These are phyloP conservation scores for Linnaemya tessellans DNA, from an alignment of 2,888 invertebrate genomes.

Conservation along the genomic window DNA sequence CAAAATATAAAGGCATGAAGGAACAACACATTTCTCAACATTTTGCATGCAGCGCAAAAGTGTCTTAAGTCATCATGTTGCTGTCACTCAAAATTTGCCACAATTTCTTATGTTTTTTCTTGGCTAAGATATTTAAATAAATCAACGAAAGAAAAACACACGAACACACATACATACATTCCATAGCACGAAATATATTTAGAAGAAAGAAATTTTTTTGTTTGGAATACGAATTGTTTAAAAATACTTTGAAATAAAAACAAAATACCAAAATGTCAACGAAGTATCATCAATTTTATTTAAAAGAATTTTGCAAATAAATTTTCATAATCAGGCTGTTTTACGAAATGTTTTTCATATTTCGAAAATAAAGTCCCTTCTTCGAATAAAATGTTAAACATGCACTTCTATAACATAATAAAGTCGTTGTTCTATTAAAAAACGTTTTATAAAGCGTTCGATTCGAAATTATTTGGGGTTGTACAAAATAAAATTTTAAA, in stretches of 20 bases:
- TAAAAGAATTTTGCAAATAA: conserved; percentile 13
- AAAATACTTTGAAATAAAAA: conserved; percentile 18
- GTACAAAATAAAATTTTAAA: too few relatives aligned
- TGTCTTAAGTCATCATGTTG: conserved; percentile 66
- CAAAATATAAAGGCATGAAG: conserved; percentile 18
- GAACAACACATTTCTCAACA: conserved; percentile 37
- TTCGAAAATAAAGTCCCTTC: too few relatives aligned
- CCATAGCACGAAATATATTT: conserved; percentile 14
- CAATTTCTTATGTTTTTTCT: conserved; percentile 37
- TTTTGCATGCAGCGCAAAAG: conserved; percentile 58
- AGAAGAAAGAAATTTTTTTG: background rate
- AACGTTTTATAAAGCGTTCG: too few relatives aligned
- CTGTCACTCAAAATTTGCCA: conserved; percentile 69
- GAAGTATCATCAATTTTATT: conserved; percentile 48
- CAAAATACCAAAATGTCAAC: conserved; percentile 40
- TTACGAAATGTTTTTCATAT: background rate
- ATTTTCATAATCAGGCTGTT: background rate
- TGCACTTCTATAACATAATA: too few relatives aligned
- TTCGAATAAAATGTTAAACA: too few relatives aligned
- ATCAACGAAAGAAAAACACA: conserved; percentile 39
- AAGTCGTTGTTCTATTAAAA: too few relatives aligned
- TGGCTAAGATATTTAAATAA: conserved; percentile 56
- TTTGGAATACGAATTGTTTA: conserved; percentile 22
- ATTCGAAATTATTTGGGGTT: too few relatives aligned
- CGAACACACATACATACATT: conserved; percentile 23